A percentile compares a stretch with the other conserved stretches of the same genome.
Evolutionary conservation across 2,797 vertebrate species (phyloP).

Genomic region (Lagodon rhomboides): DNA sequence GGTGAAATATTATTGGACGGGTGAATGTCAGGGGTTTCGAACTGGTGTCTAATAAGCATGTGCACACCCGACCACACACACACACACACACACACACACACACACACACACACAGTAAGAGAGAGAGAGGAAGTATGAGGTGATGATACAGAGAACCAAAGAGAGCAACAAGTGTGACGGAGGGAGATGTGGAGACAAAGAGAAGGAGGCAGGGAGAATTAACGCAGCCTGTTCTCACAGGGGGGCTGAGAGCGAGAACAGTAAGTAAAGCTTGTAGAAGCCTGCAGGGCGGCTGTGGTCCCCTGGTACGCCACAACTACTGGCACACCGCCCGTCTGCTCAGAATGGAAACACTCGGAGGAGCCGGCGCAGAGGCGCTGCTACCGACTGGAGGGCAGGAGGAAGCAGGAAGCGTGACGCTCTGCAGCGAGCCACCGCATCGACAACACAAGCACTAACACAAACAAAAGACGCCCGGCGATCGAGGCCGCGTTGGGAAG

Average conservation of each 20-base stretch:
- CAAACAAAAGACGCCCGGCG: background rate
- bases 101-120: background rate
- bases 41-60: constrained; percentile 11
- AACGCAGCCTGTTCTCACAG: constrained; percentile 67
- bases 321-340: constrained; percentile 50
- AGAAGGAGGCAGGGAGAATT: constrained; percentile 65
- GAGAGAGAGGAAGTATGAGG: background rate
- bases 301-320: constrained; percentile 64
- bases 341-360: constrained; percentile 40
- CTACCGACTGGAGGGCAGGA: constrained; percentile 30
- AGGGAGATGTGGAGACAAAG: constrained; percentile 39
- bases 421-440: constrained; percentile 11
- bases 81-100: background rate
- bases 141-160: background rate
- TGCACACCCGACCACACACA: background rate
- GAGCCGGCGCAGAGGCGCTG: constrained; percentile 20
- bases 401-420: constrained; percentile 48
- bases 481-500: background rate
- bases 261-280: constrained; percentile 82
- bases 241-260: constrained; percentile 73
- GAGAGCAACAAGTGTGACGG: constrained; percentile 26
- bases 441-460: background rate
- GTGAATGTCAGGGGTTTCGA: background rate
- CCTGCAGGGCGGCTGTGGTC: constrained; percentile 72
- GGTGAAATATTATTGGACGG: background rate